phyloP scores from a whole-genome alignment of 2,888 invertebrate species.

The Chrysomela aeneicollis region DNA sequence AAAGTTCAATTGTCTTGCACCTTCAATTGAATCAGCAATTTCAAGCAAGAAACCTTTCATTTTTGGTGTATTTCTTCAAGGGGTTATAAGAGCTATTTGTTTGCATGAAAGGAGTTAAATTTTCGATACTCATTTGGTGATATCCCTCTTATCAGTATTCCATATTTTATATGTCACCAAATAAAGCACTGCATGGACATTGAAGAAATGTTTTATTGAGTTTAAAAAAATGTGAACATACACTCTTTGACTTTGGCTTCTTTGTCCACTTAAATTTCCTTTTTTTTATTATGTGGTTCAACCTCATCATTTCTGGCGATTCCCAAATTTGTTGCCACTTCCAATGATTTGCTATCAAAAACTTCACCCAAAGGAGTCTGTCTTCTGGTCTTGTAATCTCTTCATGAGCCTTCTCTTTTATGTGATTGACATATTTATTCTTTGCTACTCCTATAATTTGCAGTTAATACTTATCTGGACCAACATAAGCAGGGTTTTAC shows the following conservation, averaged over 20 bases:
- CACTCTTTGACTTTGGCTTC: not conserved
- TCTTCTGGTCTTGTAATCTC: conserved; percentile 77
- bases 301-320: not conserved
- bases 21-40: too few species aligned
- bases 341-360: conserved; percentile 70
- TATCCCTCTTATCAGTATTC: too few species aligned
- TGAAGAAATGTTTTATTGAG: too few species aligned
- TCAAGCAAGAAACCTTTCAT: too few species aligned
- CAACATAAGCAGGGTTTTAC: conserved; percentile 91
- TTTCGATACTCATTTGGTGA: too few species aligned
- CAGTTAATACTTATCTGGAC: conserved; percentile 86
- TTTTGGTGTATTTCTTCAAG: too few species aligned
- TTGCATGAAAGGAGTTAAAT: too few species aligned
- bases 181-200: too few species aligned
- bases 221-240: too few species aligned
- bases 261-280: not conserved
- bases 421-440: conserved; percentile 75
- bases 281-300: conserved; percentile 7
- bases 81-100: too few species aligned
- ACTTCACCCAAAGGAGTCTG: conserved; percentile 79
- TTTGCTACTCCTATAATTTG: conserved; percentile 57
- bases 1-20: too few species aligned
- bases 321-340: conserved; percentile 62
- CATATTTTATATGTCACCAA: too few species aligned
- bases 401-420: conserved; percentile 81